Evolutionary conservation across 2,797 vertebrate genomes (phyloP).

Genomic region (Acanthurus leucopareius): DNA sequence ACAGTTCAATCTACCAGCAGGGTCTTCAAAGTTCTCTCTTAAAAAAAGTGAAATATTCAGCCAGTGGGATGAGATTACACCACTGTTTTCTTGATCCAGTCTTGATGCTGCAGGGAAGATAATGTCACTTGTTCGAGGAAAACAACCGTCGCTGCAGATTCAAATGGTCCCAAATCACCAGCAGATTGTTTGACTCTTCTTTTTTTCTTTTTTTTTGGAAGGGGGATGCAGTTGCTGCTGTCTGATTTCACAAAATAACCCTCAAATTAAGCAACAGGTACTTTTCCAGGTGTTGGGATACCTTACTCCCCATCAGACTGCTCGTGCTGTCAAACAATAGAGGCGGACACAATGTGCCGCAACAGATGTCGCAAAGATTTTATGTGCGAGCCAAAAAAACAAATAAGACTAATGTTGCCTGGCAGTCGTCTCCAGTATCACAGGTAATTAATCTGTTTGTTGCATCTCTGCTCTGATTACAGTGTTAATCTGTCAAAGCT

Average conservation of each 20-base stretch:
- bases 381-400: conserved; percentile 4
- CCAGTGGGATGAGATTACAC: background rate
- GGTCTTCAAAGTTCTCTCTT: conserved; percentile 22
- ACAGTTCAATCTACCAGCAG: conserved; percentile 16
- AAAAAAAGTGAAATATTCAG: conserved; percentile 22
- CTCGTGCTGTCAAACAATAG: background rate
- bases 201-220: too few relatives aligned
- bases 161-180: background rate
- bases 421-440: background rate
- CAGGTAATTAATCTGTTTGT: background rate
- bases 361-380: conserved; percentile 22
- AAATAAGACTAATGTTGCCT: background rate
- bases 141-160: background rate
- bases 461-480: conserved; percentile 3
- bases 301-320: background rate
- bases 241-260: conserved; percentile 18
- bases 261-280: conserved; percentile 20
- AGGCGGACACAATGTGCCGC: background rate
- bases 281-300: conserved; percentile 12
- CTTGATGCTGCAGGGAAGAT: background rate
- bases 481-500: background rate
- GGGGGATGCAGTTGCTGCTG: background rate
- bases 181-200: background rate
- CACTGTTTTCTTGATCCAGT: conserved; percentile 5
- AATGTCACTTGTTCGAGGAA: background rate